phyloP scores from a whole-genome alignment of 2,113 vertebrate species.

The Phoxinus phoxinus region DNA sequence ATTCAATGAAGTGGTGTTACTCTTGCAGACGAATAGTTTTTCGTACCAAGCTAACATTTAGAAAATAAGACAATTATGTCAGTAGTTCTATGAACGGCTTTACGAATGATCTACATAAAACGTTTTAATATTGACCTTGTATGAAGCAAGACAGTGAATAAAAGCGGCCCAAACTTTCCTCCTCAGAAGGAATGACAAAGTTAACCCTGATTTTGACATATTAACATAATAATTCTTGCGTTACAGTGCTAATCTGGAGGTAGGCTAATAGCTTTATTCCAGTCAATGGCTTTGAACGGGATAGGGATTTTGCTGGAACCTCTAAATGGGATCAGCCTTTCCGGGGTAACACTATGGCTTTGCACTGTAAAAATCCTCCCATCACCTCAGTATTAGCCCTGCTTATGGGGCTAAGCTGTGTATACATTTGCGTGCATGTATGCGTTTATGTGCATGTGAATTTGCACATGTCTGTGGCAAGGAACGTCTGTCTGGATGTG shows the following conservation, averaged over 20 bases:
- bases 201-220: conserved; percentile 31
- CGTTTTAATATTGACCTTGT: conserved; percentile 41
- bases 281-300: conserved; percentile 42
- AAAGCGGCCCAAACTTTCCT: conserved; percentile 19
- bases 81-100: not conserved
- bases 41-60: not conserved
- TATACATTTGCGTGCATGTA: not conserved
- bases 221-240: conserved; percentile 37
- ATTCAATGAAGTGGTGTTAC: not conserved
- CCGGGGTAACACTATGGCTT: conserved; percentile 25
- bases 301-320: conserved; percentile 36
- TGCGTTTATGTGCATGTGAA: not conserved
- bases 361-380: conserved; percentile 24
- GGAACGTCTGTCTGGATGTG: not conserved
- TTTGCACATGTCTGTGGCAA: not conserved
- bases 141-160: conserved; percentile 24
- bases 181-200: conserved; percentile 32
- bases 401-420: conserved; percentile 12
- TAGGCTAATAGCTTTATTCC: conserved; percentile 41
- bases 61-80: not conserved
- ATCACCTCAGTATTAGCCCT: conserved; percentile 16
- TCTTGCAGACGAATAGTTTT: not conserved
- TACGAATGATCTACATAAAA: not conserved
- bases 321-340: conserved; percentile 43
- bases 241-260: conserved; percentile 29